Evolutionary conservation across 2,797 vertebrate species (phyloP), one percentile per base, ranked within the genome.

Genomic region (Argyrosomus regius): DNA sequence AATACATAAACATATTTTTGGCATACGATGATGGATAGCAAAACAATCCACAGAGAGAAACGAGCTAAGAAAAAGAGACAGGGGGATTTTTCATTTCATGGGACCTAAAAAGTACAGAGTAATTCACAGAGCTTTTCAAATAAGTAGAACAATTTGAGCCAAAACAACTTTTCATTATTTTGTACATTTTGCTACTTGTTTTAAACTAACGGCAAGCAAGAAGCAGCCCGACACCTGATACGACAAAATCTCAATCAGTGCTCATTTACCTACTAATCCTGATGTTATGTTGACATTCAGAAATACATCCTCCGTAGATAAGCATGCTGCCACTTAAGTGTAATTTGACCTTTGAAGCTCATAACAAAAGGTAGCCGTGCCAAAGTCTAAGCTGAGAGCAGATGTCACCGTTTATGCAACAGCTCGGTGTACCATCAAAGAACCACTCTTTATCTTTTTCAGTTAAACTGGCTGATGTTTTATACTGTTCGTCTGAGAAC

Each of bases 311-410:
- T 83, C 58, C 1, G 82, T 64, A 75, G 75, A 75, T 79, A 85
- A 83, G 35, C 52, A 14, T 1, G 43, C 31, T 43, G 35, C 20
- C 1, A 17, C 63, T 72, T 50, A 72, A 76, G 74, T 60, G 65
- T 66, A 50, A 83, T 79, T 78, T 85, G 77, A 91, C 78, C 84
- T 91, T 84, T 91, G 80, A 89, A 75, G 70, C 80, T 72, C 49
- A 71, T 31, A 82, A 82, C 45, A 78, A 60, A 39, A 35, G 46
- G 65, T 50, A 59, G n/a, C 0, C 16, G 54, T 78, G 67, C 60
- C 79, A 79, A 84, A 84, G 78, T 90, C 76, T 57, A 86, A 90
- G 87, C 72, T 16, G 58, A 39, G 60, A 81, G 48, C 79, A 86
- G 77, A 86, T 87, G 86, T 80, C 78, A 64, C 6, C 45, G 11